Base-by-base conservation (phyloP, 2,888 invertebrate species). In the Palloptera scutellata region DNA sequence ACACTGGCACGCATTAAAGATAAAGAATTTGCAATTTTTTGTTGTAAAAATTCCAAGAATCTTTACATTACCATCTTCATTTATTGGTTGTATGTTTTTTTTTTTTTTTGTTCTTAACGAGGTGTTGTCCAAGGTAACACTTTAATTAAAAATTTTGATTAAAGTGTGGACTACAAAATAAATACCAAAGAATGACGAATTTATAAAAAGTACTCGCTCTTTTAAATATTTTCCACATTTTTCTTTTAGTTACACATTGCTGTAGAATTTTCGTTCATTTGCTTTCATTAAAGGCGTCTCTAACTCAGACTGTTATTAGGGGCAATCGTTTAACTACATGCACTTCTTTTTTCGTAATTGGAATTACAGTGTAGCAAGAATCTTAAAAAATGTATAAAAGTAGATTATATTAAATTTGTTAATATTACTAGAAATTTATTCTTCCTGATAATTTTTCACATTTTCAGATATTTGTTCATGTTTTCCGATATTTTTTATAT, bases 71-170 rank as follows among this genome's bases (percentile, higher is more conserved):
- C 11, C 19, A 17, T 4, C 40, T 20, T 9, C 15, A 9, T 20
- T 57, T 30, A 30, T 57, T 17, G 57, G 57, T 57, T 20, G 10
- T n/a, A n/a, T n/a, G 13, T 59, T 19, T 15, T 42, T 9, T n/a
- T 15, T 48, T 48, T 48, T 19, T 15, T 6, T 15, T 48, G 3
- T 12, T 40, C 30, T 11, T 54, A 63, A 63, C 63, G 45, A 63
- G 55, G 63, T 63, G 63, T 63, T 63, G 52, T 54, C 13, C 42
- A 41, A 20, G 48, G 61, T 41, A 42, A 41, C 61, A 63, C 43
- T 63, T 63, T 54, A 63, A 63, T 63, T 63, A 63, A 54, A 42
- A 60, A 20, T 63, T 53, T 63, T 54, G 63, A 63, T 63, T 63
- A 63, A 63, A 63, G 41, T 48, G 30, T 1, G 20, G 19, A 30